phyloP scores from a whole-genome alignment of 2,888 invertebrate species.

The Nemotelus nigrinus region DNA sequence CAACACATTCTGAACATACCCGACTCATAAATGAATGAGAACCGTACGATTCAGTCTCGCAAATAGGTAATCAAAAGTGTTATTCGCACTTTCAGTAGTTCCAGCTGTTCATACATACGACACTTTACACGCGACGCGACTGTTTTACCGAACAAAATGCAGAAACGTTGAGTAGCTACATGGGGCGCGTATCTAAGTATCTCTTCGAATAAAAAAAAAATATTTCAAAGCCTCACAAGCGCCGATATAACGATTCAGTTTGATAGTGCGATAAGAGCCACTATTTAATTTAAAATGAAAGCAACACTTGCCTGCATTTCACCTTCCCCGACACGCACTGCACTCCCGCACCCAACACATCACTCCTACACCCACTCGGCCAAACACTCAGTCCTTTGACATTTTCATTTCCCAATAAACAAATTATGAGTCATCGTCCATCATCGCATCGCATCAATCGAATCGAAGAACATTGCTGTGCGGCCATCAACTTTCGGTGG shows the following conservation, averaged over 20 bases:
- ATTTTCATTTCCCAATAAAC: constrained; percentile 27
- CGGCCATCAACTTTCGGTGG: not conserved
- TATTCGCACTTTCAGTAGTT: too few species aligned
- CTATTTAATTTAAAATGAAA: constrained; percentile 25
- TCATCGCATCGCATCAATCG: not conserved
- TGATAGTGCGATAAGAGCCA: constrained; percentile 24
- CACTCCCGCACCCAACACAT: too few species aligned
- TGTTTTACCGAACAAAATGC: not conserved
- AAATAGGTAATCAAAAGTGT: too few species aligned
- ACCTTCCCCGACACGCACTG: too few species aligned
- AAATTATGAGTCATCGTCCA: constrained; percentile 26
- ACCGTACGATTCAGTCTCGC: too few species aligned
- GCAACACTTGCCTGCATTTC: constrained; percentile 3
- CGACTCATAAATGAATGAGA: too few species aligned
- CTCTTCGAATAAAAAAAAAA: not conserved
- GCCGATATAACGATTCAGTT: not conserved
- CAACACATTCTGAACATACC: too few species aligned
- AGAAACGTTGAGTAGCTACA: not conserved
- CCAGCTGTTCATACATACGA: not conserved
- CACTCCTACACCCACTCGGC: too few species aligned
- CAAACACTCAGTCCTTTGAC: constrained; percentile 13
- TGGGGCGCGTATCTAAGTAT: too few species aligned
- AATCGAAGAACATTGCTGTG: constrained; percentile 7
- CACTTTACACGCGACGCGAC: not conserved
- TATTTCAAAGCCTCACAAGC: constrained; percentile 17